These are phyloP conservation scores for Andinoacara biseriatus DNA, from an alignment of 2,113 vertebrate species.

Conservation along the genomic window DNA sequence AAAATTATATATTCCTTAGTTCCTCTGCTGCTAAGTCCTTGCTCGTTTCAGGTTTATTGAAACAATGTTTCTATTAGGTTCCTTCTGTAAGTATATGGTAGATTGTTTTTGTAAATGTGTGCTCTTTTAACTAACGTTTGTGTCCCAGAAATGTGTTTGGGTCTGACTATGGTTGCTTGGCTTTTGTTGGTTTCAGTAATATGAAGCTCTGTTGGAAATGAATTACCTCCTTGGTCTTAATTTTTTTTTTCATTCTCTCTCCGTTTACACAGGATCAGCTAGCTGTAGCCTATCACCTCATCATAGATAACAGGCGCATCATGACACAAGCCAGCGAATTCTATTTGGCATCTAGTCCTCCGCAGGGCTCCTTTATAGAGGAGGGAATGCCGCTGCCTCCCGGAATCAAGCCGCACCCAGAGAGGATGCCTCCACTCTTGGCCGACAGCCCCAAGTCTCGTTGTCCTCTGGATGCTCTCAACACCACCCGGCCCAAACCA, in stretches of 20 bases:
- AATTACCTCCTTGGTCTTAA: background rate
- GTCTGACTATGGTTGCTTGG: too few relatives aligned
- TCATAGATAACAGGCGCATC: conserved; percentile 98
- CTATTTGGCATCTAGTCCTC: conserved; percentile 97
- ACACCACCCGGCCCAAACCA: conserved; percentile 96
- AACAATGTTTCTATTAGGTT: too few relatives aligned
- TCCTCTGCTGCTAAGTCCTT: too few relatives aligned
- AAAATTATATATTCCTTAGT: too few relatives aligned
- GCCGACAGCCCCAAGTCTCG: conserved; percentile 94
- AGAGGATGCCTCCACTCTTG: conserved; percentile 94
- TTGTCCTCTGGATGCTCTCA: conserved; percentile 94
- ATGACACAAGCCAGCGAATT: conserved; percentile 99
- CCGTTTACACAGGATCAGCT: conserved; percentile 88
- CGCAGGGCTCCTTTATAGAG: conserved; percentile 94
- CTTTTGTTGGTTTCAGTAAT: background rate
- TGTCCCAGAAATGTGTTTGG: too few relatives aligned
- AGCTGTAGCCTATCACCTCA: conserved; percentile 94
- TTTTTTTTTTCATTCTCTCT: fast-evolving
- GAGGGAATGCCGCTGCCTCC: conserved; percentile 91
- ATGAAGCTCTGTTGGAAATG: background rate
- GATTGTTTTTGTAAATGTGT: too few relatives aligned
- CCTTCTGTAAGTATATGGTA: too few relatives aligned
- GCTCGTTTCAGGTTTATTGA: too few relatives aligned
- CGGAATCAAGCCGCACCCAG: conserved; percentile 93
- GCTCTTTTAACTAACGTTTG: too few relatives aligned